Percentiles rank a stretch among this genome's conserved stretches.
These are phyloP conservation scores for Chaetodon trifascialis DNA, from an alignment of 2,113 vertebrate genomes.

Conservation along the genomic window DNA sequence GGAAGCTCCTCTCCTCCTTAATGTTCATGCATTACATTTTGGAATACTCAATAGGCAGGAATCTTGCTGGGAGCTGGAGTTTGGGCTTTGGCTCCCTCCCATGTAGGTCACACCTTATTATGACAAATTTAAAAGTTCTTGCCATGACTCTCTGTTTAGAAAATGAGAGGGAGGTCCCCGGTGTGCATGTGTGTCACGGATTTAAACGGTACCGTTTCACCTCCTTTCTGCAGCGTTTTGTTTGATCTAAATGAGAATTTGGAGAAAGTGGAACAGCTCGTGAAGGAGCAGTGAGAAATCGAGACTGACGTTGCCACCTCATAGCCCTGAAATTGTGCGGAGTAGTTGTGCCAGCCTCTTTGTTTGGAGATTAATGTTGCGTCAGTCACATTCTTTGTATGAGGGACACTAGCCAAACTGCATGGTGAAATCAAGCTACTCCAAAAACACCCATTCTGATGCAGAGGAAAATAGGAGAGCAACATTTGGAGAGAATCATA, in stretches of 20 bases:
- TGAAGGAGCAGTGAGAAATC: conserved; percentile 81
- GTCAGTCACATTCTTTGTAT: conserved; percentile 80
- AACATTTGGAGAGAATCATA: conserved; percentile 62
- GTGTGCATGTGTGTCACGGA: conserved; percentile 67
- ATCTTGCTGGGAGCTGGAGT: conserved; percentile 69
- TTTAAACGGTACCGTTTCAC: conserved; percentile 70
- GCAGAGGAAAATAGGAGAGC: conserved; percentile 63
- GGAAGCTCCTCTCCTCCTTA: conserved; percentile 58
- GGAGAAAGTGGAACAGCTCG: conserved; percentile 72
- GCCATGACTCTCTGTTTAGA: conserved; percentile 70
- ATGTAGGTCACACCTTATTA: conserved; percentile 82
- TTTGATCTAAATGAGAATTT: conserved; percentile 79
- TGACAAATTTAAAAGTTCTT: conserved; percentile 71
- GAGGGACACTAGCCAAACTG: conserved; percentile 74
- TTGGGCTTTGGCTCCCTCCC: conserved; percentile 62
- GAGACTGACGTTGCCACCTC: conserved; percentile 79
- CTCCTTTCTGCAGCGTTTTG: conserved; percentile 71
- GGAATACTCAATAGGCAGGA: conserved; percentile 66
- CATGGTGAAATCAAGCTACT: conserved; percentile 72
- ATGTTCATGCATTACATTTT: conserved; percentile 68
- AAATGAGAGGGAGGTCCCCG: conserved; percentile 69
- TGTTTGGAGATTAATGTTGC: conserved; percentile 81
- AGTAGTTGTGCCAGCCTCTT: conserved; percentile 74
- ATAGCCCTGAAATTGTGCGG: conserved; percentile 70
- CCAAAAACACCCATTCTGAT: conserved; percentile 74